Percentiles rank a stretch among this genome's conserved stretches.
Evolutionary conservation across 2,797 vertebrate genomes (phyloP).

Genomic region (Acanthiza pusilla): DNA sequence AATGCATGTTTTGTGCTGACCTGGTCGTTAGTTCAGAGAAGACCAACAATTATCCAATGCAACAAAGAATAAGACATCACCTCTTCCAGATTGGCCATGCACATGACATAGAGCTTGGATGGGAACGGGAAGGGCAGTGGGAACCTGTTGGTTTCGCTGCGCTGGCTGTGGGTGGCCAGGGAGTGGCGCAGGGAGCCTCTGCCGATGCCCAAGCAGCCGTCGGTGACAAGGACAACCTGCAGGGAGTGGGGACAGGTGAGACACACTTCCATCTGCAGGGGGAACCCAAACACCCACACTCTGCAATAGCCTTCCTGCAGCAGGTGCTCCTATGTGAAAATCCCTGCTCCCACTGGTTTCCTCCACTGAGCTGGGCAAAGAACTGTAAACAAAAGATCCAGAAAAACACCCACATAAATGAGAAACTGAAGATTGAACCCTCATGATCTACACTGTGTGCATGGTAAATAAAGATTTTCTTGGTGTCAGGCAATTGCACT

Average conservation of each 20-base stretch:
- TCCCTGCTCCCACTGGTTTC: accelerated
- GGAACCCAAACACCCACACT: neutral
- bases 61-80: conserved; percentile 65
- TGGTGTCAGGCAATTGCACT: neutral
- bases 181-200: conserved; percentile 93
- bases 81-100: conserved; percentile 95
- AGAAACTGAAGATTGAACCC: neutral
- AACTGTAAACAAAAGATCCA: neutral
- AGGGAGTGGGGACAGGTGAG: neutral
- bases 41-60: neutral
- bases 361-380: neutral
- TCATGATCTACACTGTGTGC: neutral
- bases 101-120: conserved; percentile 93
- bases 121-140: conserved; percentile 96
- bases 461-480: neutral
- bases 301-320: neutral
- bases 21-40: neutral
- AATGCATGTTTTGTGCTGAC: neutral
- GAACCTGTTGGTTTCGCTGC: conserved; percentile 89
- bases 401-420: neutral
- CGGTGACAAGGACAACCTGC: conserved; percentile 93
- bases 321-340: neutral
- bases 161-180: conserved; percentile 84
- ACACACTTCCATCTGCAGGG: neutral
- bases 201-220: conserved; percentile 94